A percentile compares a stretch with the other conserved stretches of the same genome.
Conservation (phyloP, 2,888 invertebrate genomes). For the Papilio protenor region DNA sequence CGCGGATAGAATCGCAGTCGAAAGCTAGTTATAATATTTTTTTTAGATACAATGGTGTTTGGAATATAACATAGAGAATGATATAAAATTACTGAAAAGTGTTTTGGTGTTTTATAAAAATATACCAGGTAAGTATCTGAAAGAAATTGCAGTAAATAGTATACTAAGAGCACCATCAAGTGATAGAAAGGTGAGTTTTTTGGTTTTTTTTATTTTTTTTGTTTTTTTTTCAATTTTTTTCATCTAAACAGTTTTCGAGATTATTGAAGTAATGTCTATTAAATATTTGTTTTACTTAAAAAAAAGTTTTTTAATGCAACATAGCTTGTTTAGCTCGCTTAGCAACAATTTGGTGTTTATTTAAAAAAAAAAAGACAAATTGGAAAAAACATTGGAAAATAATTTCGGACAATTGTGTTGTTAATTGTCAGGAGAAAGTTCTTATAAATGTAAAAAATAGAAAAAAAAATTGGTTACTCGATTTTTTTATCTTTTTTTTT, state of each 20-base stretch:
- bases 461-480: background rate
- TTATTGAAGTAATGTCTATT: no score
- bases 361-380: no score
- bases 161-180: slow-evolving; percentile 51
- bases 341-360: no score
- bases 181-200: slow-evolving; percentile 53
- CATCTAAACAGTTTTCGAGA: background rate
- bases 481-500: slow-evolving; percentile 10
- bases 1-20: no score
- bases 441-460: no score
- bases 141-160: slow-evolving; percentile 51
- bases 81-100: slow-evolving; percentile 54
- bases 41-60: slow-evolving; percentile 60
- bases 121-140: slow-evolving; percentile 52
- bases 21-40: background rate
- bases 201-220: background rate
- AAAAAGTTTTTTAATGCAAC: no score
- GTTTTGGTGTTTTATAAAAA: slow-evolving; percentile 56
- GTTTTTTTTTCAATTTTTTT: background rate
- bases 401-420: no score
- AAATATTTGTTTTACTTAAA: no score
- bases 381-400: no score
- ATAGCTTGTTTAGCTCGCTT: no score
- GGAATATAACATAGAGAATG: slow-evolving; percentile 48
- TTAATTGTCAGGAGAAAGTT: no score